phyloP scores from a whole-genome alignment of 2,113 vertebrate genomes.

The Acanthochromis polyacanthus region DNA sequence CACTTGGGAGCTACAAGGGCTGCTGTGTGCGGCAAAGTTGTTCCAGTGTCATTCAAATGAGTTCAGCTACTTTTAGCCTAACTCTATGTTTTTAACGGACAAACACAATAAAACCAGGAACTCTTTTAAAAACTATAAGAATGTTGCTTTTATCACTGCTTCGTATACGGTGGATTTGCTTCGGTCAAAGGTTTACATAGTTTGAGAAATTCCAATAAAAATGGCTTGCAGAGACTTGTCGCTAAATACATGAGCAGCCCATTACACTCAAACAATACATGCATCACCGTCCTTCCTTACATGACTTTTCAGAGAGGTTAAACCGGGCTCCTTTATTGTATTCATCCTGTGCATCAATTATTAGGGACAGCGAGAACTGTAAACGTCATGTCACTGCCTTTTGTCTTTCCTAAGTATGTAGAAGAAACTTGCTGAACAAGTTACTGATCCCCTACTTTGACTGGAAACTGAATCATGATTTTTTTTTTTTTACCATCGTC shows the following conservation, averaged over 20 bases:
- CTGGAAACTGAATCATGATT: no score
- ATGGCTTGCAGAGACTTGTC: neutral
- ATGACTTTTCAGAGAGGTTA: neutral
- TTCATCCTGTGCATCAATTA: neutral
- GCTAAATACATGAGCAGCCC: neutral
- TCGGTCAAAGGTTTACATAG: neutral
- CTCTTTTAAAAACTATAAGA: neutral
- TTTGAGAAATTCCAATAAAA: neutral
- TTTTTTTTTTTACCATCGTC: no score
- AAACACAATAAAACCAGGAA: conserved; percentile 22
- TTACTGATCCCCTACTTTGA: no score
- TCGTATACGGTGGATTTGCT: neutral
- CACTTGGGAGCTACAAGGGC: conserved; percentile 50
- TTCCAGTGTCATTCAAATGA: conserved; percentile 62
- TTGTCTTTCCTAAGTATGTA: no score
- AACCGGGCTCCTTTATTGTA: neutral
- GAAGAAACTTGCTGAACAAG: no score
- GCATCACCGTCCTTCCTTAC: neutral
- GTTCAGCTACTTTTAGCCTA: conserved; percentile 41
- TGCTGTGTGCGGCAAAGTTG: conserved; percentile 22
- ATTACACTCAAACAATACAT: neutral
- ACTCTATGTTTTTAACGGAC: conserved; percentile 33
- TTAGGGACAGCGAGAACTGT: neutral
- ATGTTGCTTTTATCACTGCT: neutral
- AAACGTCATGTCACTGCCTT: neutral